Percentiles rank a stretch among this genome's conserved stretches.
Conservation (phyloP, 2,888 invertebrate species). For the Pycnomerus fuliginosus region DNA sequence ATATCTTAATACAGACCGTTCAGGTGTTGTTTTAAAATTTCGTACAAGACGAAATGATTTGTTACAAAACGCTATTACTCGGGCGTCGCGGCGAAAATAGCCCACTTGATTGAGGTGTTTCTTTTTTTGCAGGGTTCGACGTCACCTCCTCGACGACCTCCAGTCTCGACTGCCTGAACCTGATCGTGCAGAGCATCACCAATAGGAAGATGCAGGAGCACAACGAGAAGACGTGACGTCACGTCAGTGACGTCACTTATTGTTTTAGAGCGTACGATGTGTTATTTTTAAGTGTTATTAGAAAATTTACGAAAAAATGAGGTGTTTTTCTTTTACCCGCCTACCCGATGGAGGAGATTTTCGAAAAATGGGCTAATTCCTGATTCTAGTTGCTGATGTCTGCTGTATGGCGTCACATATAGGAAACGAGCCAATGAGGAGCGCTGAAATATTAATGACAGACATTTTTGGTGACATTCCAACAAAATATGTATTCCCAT, state of each 20-base stretch:
- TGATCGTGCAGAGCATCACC: slow-evolving; percentile 70
- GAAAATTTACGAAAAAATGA: too few species aligned
- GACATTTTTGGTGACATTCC: too few species aligned
- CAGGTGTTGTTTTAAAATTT: slow-evolving; percentile 23
- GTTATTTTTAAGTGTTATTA: too few species aligned
- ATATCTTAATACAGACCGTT: slow-evolving; percentile 28
- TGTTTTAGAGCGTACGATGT: too few species aligned
- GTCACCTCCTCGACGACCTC: slow-evolving; percentile 54
- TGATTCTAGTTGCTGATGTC: too few species aligned
- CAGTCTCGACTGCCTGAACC: slow-evolving; percentile 68
- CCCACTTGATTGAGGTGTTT: slow-evolving; percentile 9
- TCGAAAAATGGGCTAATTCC: too few species aligned
- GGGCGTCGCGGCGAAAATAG: slow-evolving; percentile 4
- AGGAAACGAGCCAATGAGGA: too few species aligned
- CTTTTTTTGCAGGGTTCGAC: slow-evolving; percentile 52
- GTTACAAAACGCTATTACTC: slow-evolving; percentile 17
- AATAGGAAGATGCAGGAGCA: slow-evolving; percentile 38
- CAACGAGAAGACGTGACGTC: slow-evolving; percentile 22
- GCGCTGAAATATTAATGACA: too few species aligned
- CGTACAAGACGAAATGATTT: slow-evolving; percentile 35
- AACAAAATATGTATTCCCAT: too few species aligned
- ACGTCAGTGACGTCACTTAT: background rate
- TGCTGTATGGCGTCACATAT: too few species aligned
- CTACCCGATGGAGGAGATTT: too few species aligned
- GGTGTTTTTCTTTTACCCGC: too few species aligned